Evolutionary conservation across 2,113 vertebrate species (phyloP), one percentile per base, ranked within the genome.

Genomic region (Corythoichthys haematopterus): DNA sequence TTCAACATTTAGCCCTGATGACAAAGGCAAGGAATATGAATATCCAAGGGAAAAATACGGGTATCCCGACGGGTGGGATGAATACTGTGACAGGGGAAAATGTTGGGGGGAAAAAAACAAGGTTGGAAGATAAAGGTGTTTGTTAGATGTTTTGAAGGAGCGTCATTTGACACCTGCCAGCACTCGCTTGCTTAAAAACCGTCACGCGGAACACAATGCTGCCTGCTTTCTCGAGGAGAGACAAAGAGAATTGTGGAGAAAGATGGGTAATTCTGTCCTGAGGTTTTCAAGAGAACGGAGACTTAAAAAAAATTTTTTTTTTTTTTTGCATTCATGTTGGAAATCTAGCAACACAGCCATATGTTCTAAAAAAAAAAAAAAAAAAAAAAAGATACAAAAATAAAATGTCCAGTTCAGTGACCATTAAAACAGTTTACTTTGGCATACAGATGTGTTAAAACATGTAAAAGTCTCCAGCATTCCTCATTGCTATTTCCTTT

Each of bases 211-310:
- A 62, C 60, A 46, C 40, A 28, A 14, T 12, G 12, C 20, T 28
- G 11, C 40, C 43, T 62, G 12, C 43, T 33, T 45, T 46, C 60
- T 46, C 38, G 2, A 8, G 40, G 43, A 33, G n/a, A 62, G 33
- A 62, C n/a, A 62, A 46, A 62, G n/a, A 33, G 60, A 62, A 62
- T 33, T 46, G 20, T 6, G 60, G 40, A 1, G 45, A 61, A 61
- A 10, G 16, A 61, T 40, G 16, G 6, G 16, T 11, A 20, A 45
- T 61, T 40, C 20, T 62, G 60, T 62, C 60, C 28, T 4, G 6
- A 62, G 40, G 20, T 12, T 20, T 61, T 36, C 35, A 0, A 1
- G 59, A 16, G 33, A 61, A 61, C 38, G 9, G 20, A 4, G 36
- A 38, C 36, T 8, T 10, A 35, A 56, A 36, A 5, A 14, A 14